Evolutionary conservation across 1,140 invertebrate genomes (phyloP).

Genomic region (Propsilocerus akamusi): DNA sequence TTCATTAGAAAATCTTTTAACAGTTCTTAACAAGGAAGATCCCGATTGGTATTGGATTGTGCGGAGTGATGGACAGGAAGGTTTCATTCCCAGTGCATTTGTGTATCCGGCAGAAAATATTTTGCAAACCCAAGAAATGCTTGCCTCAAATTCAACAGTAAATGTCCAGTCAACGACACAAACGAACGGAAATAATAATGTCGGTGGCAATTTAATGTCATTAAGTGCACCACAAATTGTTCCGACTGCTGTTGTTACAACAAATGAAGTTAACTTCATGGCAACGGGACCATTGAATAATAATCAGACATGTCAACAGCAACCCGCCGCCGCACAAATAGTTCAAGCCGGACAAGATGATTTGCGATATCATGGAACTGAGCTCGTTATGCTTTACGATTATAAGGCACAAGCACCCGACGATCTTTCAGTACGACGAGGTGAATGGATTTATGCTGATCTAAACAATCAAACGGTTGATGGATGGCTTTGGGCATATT

Average conservation of each 20-base stretch:
- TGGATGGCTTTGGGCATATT: conserved; percentile 87
- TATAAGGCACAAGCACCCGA: conserved; percentile 89
- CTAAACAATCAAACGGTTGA: conserved; percentile 82
- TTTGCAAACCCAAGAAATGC: conserved; percentile 33
- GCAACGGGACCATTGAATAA: not conserved
- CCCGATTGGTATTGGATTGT: conserved; percentile 93
- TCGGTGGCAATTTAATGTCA: conserved; percentile 4
- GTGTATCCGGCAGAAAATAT: conserved; percentile 75
- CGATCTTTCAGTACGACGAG: conserved; percentile 70
- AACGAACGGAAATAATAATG: conserved; percentile 6
- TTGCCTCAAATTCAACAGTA: conserved; percentile 6
- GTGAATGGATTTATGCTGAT: conserved; percentile 90
- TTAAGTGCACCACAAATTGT: not conserved
- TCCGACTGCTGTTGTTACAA: not conserved
- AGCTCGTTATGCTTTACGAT: conserved; percentile 85
- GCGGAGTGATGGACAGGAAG: conserved; percentile 78
- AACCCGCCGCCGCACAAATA: conserved; percentile 19
- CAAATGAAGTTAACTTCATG: not conserved
- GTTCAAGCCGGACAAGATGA: conserved; percentile 29
- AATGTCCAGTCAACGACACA: conserved; percentile 6
- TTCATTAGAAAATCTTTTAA: conserved; percentile 11
- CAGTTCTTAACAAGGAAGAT: conserved; percentile 79
- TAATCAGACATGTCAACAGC: conserved; percentile 6
- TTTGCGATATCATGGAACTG: conserved; percentile 60
- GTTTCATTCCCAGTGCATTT: conserved; percentile 89